phyloP scores from a whole-genome alignment of 2,113 vertebrate genomes.

The Blennius ocellaris region DNA sequence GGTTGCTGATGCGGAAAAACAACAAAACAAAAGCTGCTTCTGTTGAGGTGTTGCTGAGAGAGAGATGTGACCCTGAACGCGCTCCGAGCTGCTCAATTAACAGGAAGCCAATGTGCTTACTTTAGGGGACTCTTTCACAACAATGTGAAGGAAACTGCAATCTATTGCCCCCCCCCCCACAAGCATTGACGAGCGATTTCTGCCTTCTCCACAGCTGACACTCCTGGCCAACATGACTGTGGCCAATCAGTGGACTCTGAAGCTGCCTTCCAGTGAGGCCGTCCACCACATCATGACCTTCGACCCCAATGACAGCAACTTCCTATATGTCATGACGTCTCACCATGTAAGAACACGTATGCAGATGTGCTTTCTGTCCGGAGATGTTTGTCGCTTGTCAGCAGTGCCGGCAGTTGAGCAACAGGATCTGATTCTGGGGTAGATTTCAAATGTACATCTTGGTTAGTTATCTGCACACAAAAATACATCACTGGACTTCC shows the following conservation, averaged over 20 bases:
- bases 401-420: neutral
- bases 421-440: constrained; percentile 33
- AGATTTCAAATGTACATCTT: constrained; percentile 13
- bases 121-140: neutral
- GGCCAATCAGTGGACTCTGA: constrained; percentile 86
- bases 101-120: neutral
- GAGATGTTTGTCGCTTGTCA: constrained; percentile 18
- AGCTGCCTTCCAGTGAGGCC: constrained; percentile 87
- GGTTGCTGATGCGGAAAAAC: neutral
- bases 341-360: constrained; percentile 88
- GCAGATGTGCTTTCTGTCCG: neutral
- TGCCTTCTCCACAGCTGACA: constrained; percentile 85
- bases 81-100: neutral
- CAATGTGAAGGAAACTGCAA: constrained; percentile 10
- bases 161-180: too few relatives aligned
- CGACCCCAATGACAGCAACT: constrained; percentile 90
- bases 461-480: neutral
- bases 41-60: neutral
- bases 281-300: constrained; percentile 97
- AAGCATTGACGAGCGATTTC: neutral
- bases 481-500: constrained; percentile 22
- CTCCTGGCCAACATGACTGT: constrained; percentile 86
- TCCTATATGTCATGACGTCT: constrained; percentile 96
- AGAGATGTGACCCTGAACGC: neutral
- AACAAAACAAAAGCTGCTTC: neutral